phyloP scores from a whole-genome alignment of 1,140 invertebrate genomes.

The Antheraea pernyi region DNA sequence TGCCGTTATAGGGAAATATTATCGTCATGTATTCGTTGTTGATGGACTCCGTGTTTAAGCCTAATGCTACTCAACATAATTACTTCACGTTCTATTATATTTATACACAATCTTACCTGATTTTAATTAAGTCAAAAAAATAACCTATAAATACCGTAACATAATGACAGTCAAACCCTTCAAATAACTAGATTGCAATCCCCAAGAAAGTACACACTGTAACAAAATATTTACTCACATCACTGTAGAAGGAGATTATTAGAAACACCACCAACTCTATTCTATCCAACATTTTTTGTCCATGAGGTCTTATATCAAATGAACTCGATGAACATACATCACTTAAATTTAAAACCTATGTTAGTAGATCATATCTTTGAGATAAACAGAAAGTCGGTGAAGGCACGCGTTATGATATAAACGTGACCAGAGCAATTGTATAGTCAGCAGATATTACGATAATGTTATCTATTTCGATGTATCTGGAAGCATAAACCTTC shows the following conservation, averaged over 20 bases:
- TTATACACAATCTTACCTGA: too few relatives aligned
- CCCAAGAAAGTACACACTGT: neutral
- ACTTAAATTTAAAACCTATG: conserved; percentile 12
- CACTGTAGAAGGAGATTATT: conserved; percentile 25
- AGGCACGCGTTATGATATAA: conserved; percentile 9
- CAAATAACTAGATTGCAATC: too few relatives aligned
- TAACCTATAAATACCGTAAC: too few relatives aligned
- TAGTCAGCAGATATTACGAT: conserved; percentile 18
- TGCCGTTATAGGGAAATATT: too few relatives aligned
- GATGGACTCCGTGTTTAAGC: too few relatives aligned
- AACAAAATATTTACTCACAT: conserved; percentile 36
- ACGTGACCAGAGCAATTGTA: conserved; percentile 22
- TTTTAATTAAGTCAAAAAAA: too few relatives aligned
- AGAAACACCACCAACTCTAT: conserved; percentile 21
- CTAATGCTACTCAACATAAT: too few relatives aligned
- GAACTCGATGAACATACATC: conserved; percentile 6
- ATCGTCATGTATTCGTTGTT: too few relatives aligned
- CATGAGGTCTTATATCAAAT: conserved; percentile 27
- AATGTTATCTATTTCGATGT: conserved; percentile 20
- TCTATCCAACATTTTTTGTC: conserved; percentile 35
- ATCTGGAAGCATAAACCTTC: neutral
- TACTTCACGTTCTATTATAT: too few relatives aligned
- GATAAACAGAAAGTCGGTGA: conserved; percentile 11
- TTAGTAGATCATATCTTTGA: conserved; percentile 18
- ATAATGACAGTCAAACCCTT: too few relatives aligned